Base-by-base conservation (phyloP, 2,888 invertebrate genomes). In the Sialis fuliginosa region DNA sequence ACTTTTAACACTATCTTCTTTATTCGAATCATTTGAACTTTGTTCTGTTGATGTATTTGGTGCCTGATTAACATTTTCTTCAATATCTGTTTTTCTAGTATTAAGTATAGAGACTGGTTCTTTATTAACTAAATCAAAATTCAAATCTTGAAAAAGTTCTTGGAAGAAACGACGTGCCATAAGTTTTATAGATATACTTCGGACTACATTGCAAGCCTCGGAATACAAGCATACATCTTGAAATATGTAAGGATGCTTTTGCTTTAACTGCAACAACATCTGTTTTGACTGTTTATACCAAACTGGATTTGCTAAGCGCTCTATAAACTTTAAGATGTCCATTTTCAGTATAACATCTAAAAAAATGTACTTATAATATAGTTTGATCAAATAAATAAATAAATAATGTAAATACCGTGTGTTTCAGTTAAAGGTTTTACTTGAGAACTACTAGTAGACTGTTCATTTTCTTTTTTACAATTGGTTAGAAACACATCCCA, bases 221-320 rank as follows among this genome's bases (percentile, higher is more conserved):
- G 91, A 92, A 68, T 91, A 96, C 12, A 95, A 74, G 64, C 96
- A 96, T 49, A 87, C 70, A 60, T 90, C 89, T 65, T 87, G 78
- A 65, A 85, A 85, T 51, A 77, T 68, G 33, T 76, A 72, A 4
- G 84, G 79, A 63, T 81, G 73, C 35, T 75, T 74, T 58, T 85
- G 85, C 57, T 83, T 82, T 48, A 81, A 64, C 50, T 79, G 75
- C 10, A 93, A 70, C 51, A 95, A 68, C 12, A 81, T 79, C 58
- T 88, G 82, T 55, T 87, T 87, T 39, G 89, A 83, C 60, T 84
- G 79, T 54, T 82, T 83, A 52, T 79, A 77, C 60, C 81, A 79
- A 8, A 86, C 77, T 40, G 87, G 86, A 65, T 86, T 87, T 34
- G 83, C 77, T 57, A 89, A 67, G 51, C 81, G 77, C 56, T 81